Evolutionary conservation across 1,140 invertebrate species (phyloP).

Genomic region (Drosophila dunni): DNA sequence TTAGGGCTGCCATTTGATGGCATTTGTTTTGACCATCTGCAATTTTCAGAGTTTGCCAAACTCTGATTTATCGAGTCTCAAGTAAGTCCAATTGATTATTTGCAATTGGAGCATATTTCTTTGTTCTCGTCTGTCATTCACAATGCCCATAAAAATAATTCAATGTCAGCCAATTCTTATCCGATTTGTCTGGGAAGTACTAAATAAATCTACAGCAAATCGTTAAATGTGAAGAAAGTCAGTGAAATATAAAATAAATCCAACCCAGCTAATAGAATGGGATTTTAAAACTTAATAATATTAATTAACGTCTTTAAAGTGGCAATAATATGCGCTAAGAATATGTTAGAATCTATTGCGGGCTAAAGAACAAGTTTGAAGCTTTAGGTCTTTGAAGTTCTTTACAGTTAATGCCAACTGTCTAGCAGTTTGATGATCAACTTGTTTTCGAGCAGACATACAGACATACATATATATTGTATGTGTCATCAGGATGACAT

Average conservation of each 20-base stretch:
- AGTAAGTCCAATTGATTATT: conserved; percentile 43
- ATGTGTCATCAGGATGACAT: conserved; percentile 52
- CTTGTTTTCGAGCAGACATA: conserved; percentile 31
- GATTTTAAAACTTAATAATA: conserved; percentile 47
- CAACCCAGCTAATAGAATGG: conserved; percentile 22
- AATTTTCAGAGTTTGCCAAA: conserved; percentile 12
- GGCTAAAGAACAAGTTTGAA: conserved; percentile 53
- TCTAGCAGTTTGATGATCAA: conserved; percentile 18
- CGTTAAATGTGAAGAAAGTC: conserved; percentile 14
- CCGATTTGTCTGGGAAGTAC: background rate
- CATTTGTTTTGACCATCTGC: conserved; percentile 45
- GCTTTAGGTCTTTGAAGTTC: conserved; percentile 15
- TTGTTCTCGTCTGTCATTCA: conserved; percentile 13
- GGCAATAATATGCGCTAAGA: conserved; percentile 28
- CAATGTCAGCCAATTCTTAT: conserved; percentile 31
- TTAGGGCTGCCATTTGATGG: conserved; percentile 67
- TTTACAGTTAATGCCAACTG: conserved; percentile 53
- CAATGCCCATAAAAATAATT: conserved; percentile 13
- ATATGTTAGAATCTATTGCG: conserved; percentile 27
- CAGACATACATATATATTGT: conserved; percentile 16
- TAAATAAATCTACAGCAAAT: conserved; percentile 22
- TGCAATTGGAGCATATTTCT: conserved; percentile 44
- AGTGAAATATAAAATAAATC: conserved; percentile 15
- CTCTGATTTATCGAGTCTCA: conserved; percentile 23
- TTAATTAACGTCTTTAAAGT: conserved; percentile 51